These are phyloP conservation scores for Drosophila pegasa DNA, from an alignment of 2,888 invertebrate genomes.

Conservation along the genomic window DNA sequence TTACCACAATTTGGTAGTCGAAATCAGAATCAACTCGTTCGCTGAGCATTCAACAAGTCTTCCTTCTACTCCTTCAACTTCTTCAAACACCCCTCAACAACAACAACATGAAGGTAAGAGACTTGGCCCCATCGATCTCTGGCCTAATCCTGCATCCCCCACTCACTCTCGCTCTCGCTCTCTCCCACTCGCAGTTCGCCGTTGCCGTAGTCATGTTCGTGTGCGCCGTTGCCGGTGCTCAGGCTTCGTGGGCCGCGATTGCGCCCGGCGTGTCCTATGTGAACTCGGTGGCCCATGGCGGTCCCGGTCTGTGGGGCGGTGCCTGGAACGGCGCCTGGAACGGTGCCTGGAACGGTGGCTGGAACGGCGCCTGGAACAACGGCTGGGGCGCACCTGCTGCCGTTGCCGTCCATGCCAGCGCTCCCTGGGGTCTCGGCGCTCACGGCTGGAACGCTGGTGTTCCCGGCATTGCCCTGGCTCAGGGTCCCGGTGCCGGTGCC, in stretches of 20 bases:
- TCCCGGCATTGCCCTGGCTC: constrained; percentile 83
- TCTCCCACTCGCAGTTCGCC: constrained; percentile 73
- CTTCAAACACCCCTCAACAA: constrained; percentile 58
- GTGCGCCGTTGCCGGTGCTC: constrained; percentile 82
- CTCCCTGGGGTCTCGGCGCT: constrained; percentile 68
- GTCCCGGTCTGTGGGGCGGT: constrained; percentile 68
- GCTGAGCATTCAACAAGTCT: constrained; percentile 83
- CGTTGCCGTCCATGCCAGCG: constrained; percentile 69
- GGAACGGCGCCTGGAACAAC: constrained; percentile 67
- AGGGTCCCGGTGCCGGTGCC: constrained; percentile 75
- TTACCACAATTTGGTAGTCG: constrained; percentile 81
- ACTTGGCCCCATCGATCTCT: neutral
- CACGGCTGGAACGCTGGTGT: constrained; percentile 83
- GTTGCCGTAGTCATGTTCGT: constrained; percentile 84
- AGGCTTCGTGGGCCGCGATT: constrained; percentile 80
- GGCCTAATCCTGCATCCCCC: neutral
- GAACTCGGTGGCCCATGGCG: constrained; percentile 74
- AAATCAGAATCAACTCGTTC: constrained; percentile 84
- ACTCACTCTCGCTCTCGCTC: neutral
- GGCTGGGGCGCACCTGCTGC: constrained; percentile 76
- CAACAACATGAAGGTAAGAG: constrained; percentile 84
- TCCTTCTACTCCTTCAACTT: constrained; percentile 67
- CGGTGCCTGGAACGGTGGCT: constrained; percentile 64
- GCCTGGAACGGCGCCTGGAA: constrained; percentile 70
- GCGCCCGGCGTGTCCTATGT: constrained; percentile 81